phyloP scores from a whole-genome alignment of 2,888 invertebrate species.

The Stenolophus ochropezus region DNA sequence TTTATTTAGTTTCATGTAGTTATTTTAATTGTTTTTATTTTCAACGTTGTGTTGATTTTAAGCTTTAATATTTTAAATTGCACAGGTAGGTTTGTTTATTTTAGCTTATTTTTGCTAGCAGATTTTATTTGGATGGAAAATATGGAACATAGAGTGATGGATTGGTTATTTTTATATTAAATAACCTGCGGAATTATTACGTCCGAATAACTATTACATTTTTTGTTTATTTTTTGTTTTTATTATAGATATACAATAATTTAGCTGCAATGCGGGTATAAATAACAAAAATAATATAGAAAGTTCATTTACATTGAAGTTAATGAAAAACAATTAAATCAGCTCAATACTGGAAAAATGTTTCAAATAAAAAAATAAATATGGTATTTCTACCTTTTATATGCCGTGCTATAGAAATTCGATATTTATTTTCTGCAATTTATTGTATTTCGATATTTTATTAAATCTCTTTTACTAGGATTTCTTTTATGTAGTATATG shows the following conservation, averaged over 20 bases:
- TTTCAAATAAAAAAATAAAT: no score
- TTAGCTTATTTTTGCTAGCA: not conserved
- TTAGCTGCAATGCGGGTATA: not conserved
- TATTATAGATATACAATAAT: not conserved
- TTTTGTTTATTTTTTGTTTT: not conserved
- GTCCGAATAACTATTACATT: not conserved
- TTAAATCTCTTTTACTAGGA: no score
- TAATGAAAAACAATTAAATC: not conserved
- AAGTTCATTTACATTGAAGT: not conserved
- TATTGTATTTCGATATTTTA: no score
- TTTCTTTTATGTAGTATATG: no score
- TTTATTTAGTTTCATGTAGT: slow-evolving; percentile 38
- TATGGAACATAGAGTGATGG: not conserved
- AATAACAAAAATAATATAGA: not conserved
- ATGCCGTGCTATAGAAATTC: no score
- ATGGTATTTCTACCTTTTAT: no score
- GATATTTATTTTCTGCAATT: no score
- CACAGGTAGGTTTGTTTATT: not conserved
- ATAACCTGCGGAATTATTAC: not conserved
- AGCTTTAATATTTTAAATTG: slow-evolving; percentile 19
- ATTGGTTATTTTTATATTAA: not conserved
- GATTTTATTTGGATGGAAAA: not conserved
- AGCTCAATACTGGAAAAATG: not conserved
- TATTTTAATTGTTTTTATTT: slow-evolving; percentile 37
- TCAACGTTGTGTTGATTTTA: slow-evolving; percentile 4